Evolutionary conservation across 2,113 vertebrate species (phyloP).

Genomic region (Lipophrys pholis): DNA sequence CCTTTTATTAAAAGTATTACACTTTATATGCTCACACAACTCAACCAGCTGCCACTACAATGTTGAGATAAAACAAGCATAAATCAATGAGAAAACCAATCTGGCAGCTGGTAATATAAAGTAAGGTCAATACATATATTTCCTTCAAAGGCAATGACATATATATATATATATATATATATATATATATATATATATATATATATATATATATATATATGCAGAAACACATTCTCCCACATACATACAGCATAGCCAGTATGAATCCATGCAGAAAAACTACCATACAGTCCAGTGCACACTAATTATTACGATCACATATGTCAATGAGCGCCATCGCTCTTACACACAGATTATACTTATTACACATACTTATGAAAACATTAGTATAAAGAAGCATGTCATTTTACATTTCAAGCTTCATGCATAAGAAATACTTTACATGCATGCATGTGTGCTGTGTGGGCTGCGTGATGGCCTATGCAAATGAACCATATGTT

Average conservation of each 20-base stretch:
- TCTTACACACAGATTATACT: conserved; percentile 9
- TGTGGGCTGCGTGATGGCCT: conserved; percentile 25
- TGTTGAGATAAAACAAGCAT: not conserved
- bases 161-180: too few relatives aligned
- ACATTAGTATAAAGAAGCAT: conserved; percentile 49
- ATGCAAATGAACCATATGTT: conserved; percentile 39
- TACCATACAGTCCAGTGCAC: conserved; percentile 7
- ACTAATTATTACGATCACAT: conserved; percentile 58
- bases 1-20: not conserved
- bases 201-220: too few relatives aligned
- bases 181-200: too few relatives aligned
- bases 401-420: conserved; percentile 46
- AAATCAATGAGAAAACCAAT: not conserved
- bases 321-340: conserved; percentile 19
- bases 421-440: conserved; percentile 45
- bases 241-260: not conserved
- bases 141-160: conserved; percentile 1
- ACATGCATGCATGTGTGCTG: conserved; percentile 22
- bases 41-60: not conserved
- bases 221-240: conserved; percentile 13
- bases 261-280: conserved; percentile 47
- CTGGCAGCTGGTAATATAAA: conserved; percentile 7
- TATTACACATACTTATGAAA: conserved; percentile 41
- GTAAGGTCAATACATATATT: not conserved
- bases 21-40: not conserved